Evolutionary conservation across 2,113 vertebrate genomes (phyloP), one percentile per base, ranked within the genome.

Genomic region (Salvelinus fontinalis): DNA sequence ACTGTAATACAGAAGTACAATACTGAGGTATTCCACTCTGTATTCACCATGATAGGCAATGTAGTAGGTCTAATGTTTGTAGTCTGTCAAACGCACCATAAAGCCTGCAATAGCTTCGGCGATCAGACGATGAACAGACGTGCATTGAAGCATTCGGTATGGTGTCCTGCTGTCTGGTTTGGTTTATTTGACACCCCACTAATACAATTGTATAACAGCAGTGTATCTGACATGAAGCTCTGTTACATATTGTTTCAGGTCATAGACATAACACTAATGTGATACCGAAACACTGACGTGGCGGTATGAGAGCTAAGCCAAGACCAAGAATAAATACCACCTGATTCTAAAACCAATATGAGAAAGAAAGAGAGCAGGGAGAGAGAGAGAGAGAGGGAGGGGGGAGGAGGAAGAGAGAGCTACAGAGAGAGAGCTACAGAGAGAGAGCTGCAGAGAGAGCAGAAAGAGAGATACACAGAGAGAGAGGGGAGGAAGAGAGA

Each of bases 401-500:
- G 6, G 31, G 31, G 5, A 8, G 34, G 8, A 39, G 5, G 5
- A 39, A 29, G 29, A 29, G 29, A 31, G 29, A 31, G 29, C 29
- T 1, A 31, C 4, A 31, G 4, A 31, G 29, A 31, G 29, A 31
- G 29, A 31, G 29, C 29, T 2, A 31, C 4, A 31, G 29, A 31
- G 29, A 31, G 29, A 27, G 26, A 66, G 64, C 5, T 22, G 31
- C 26, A 31, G 65, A 34, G 31, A 44, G 67, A 51, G 70, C 27
- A 60, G 74, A 3, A 71, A 79, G 79, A 82, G 79, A 91, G 82
- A 4, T 0, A 44, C 24, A 84, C 83, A 84, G 83, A 76, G 70
- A 9, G 8, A 39, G 8, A 39, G 34, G 0, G 27, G 0, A 31
- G 29, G 5, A 31, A 39, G 34, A 39, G 7, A 39, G 7, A 39